Conservation (phyloP, 2,888 invertebrate species). For the Heteropelma amictum region DNA sequence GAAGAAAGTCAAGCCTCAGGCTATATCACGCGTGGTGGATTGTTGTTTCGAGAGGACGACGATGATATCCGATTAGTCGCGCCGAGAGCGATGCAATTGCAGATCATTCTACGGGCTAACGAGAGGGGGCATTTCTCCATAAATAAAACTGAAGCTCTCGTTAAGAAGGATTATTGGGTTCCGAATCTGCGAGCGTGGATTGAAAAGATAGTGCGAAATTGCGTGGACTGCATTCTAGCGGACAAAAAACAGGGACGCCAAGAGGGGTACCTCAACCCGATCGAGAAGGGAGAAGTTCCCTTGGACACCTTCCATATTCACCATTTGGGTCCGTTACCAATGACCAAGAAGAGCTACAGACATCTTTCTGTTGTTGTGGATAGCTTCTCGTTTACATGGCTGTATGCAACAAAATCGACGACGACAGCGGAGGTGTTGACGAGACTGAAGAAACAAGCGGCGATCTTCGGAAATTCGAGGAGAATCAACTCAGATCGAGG, state of each 20-base stretch:
- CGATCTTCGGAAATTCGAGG: conserved; percentile 71
- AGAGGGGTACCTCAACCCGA: conserved; percentile 67
- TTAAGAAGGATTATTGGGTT: conserved; percentile 43
- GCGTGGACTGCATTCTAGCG: conserved; percentile 40
- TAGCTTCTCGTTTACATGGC: too few species aligned
- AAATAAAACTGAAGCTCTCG: conserved; percentile 29
- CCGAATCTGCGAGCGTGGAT: conserved; percentile 19
- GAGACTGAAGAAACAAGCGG: conserved; percentile 66
- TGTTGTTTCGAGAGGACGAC: not conserved
- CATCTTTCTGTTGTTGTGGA: conserved; percentile 52
- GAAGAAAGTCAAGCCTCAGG: not conserved
- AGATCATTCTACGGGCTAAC: conserved; percentile 4
- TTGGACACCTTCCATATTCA: conserved; percentile 70
- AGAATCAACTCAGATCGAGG: conserved; percentile 67
- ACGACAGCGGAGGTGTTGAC: conserved; percentile 65
- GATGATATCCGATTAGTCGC: conserved; percentile 9
- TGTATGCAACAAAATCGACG: conserved; percentile 66
- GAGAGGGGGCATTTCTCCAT: conserved; percentile 43
- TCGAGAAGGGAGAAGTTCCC: conserved; percentile 67
- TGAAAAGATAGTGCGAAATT: conserved; percentile 40
- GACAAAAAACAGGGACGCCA: conserved; percentile 59
- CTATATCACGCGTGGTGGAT: conserved; percentile 1
- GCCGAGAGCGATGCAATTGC: conserved; percentile 11
- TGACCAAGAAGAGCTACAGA: conserved; percentile 61
- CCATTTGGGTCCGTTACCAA: conserved; percentile 70